Evolutionary conservation across 2,888 invertebrate species (phyloP).

Genomic region (Gibbula magus): DNA sequence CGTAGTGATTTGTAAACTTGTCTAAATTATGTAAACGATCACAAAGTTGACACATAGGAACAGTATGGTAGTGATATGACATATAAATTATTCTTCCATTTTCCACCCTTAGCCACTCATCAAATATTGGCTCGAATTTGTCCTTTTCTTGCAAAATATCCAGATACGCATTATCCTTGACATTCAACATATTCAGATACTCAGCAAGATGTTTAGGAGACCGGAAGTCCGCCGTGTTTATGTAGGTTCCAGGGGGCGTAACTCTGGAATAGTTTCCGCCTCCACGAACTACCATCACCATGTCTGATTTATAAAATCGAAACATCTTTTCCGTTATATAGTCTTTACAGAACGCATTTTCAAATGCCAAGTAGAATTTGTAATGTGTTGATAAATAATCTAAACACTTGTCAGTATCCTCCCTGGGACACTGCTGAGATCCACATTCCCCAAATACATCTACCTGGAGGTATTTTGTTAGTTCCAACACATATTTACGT

Average conservation of each 20-base stretch:
- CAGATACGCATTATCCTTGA: constrained; percentile 24
- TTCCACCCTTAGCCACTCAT: constrained; percentile 20
- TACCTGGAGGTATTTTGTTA: neutral
- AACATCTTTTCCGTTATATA: constrained; percentile 23
- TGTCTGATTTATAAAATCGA: neutral
- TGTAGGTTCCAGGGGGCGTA: constrained; percentile 23
- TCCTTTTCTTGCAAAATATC: constrained; percentile 28
- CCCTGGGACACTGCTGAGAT: neutral
- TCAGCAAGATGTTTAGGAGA: constrained; percentile 30
- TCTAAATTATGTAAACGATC: constrained; percentile 37
- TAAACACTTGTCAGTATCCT: neutral
- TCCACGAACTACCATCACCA: neutral
- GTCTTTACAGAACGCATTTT: constrained; percentile 14
- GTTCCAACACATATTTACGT: neutral
- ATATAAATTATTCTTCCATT: neutral
- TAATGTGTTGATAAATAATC: neutral
- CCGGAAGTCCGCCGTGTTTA: constrained; percentile 33
- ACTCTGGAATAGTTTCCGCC: neutral
- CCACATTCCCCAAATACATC: neutral
- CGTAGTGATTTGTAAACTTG: neutral
- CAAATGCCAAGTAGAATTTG: constrained; percentile 25
- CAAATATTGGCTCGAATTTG: constrained; percentile 25
- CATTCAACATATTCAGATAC: constrained; percentile 26
- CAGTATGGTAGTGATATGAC: constrained; percentile 32
- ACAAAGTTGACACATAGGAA: constrained; percentile 37